Evolutionary conservation across 2,113 vertebrate genomes (phyloP).

Genomic region (Bolborhynchus lineola): DNA sequence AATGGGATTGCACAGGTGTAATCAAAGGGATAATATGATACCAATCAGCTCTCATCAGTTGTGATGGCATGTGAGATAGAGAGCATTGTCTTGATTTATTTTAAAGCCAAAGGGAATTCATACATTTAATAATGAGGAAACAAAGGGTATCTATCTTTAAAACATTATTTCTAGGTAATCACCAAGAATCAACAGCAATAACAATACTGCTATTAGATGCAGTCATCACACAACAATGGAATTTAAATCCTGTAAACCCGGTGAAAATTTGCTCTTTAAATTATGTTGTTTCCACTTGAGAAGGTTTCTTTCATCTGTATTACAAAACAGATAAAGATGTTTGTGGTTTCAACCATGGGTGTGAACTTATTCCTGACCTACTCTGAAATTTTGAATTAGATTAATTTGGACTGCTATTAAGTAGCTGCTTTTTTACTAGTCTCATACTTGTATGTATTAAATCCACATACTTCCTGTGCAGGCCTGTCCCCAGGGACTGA

Average conservation of each 20-base stretch:
- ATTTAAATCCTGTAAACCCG: not conserved
- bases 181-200: not conserved
- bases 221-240: not conserved
- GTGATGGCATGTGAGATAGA: not conserved
- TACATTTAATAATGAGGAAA: not conserved
- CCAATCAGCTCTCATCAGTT: not conserved
- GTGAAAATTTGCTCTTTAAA: not conserved
- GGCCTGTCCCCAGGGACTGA: not conserved
- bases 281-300: not conserved
- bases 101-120: not conserved
- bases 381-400: not conserved
- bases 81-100: not conserved
- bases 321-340: not conserved
- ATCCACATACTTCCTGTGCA: conserved; percentile 4
- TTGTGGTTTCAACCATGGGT: not conserved
- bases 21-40: not conserved
- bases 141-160: not conserved
- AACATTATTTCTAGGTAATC: not conserved
- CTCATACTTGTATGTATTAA: not conserved
- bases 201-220: not conserved
- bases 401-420: not conserved
- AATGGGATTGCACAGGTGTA: not conserved
- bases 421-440: not conserved
- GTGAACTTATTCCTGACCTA: not conserved
- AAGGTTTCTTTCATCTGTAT: not conserved